Conservation (phyloP, 2,797 vertebrate genomes). For the Coreius guichenoti region DNA sequence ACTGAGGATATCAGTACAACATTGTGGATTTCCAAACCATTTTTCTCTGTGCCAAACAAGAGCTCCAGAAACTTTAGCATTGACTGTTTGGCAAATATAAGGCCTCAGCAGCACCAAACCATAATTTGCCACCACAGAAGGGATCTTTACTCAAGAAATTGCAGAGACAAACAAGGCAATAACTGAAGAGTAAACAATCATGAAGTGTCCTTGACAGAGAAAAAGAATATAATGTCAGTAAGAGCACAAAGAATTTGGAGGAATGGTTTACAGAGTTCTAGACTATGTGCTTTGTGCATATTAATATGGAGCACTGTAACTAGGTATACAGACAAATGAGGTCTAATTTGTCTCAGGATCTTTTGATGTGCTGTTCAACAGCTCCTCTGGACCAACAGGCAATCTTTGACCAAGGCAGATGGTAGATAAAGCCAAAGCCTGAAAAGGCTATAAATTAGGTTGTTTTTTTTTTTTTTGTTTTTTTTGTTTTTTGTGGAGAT, state of each 20-base stretch:
- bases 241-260: background rate
- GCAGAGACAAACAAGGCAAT: conserved; percentile 36
- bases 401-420: background rate
- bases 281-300: background rate
- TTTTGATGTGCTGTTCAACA: conserved; percentile 5
- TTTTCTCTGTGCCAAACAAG: conserved; percentile 11
- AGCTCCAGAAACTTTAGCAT: background rate
- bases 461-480: no score
- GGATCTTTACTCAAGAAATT: conserved; percentile 47
- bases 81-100: conserved; percentile 32
- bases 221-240: background rate
- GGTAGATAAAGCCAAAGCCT: conserved; percentile 10
- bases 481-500: conserved; percentile 37
- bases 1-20: background rate
- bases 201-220: conserved; percentile 24
- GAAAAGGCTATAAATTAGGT: conserved; percentile 34
- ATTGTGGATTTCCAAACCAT: background rate
- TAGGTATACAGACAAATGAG: background rate
- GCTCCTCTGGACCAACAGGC: background rate
- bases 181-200: conserved; percentile 40
- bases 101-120: conserved; percentile 25
- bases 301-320: background rate
- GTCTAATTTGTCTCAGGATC: background rate
- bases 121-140: conserved; percentile 31
- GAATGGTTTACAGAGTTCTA: background rate